Evolutionary conservation across 2,113 vertebrate genomes (phyloP).

Genomic region (Azemiops feae): DNA sequence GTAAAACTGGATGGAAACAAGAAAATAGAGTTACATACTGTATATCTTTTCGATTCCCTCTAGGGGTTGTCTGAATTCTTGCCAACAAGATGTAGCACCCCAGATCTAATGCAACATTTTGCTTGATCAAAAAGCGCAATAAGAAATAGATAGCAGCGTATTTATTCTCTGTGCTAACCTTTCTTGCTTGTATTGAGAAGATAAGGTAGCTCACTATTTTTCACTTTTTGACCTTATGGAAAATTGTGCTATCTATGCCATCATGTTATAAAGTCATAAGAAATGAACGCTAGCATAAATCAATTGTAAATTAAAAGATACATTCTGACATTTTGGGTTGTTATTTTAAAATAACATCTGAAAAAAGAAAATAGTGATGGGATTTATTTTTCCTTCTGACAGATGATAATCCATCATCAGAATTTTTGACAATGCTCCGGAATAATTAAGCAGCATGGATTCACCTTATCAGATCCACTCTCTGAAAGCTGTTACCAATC

Average conservation of each 20-base stretch:
- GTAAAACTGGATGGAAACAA: neutral
- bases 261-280: neutral
- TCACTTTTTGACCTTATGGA: neutral
- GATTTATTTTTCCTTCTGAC: neutral
- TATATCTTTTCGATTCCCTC: neutral
- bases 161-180: constrained; percentile 16
- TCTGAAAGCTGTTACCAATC: neutral
- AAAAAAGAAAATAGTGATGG: neutral
- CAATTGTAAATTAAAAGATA: neutral
- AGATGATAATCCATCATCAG: neutral
- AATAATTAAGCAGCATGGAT: neutral
- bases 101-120: neutral
- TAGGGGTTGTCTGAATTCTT: neutral
- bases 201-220: neutral
- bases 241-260: neutral
- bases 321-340: neutral
- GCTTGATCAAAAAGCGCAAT: neutral
- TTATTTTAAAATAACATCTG: neutral
- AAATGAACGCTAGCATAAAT: neutral
- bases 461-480: neutral
- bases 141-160: constrained; percentile 12
- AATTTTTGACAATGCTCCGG: neutral
- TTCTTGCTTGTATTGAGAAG: neutral
- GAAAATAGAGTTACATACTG: neutral
- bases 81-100: neutral